phyloP scores from a whole-genome alignment of 1,140 invertebrate species.

The Battus philenor region DNA sequence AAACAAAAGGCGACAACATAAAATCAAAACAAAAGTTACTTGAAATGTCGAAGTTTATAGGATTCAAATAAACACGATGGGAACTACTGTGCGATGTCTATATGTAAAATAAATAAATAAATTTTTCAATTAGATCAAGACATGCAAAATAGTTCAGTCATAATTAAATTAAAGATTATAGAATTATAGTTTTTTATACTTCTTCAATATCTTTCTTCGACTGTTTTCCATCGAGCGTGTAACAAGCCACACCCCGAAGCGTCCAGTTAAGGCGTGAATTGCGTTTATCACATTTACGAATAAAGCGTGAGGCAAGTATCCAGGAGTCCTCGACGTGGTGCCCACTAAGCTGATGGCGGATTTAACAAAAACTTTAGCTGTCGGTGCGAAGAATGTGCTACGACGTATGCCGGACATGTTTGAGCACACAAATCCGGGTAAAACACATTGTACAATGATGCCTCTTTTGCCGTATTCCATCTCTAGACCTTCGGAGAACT shows the following conservation, averaged over 20 bases:
- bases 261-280: constrained; percentile 72
- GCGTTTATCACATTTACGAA: constrained; percentile 77
- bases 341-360: constrained; percentile 87
- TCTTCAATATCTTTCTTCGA: constrained; percentile 42
- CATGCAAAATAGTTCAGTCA: constrained; percentile 1
- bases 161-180: background rate
- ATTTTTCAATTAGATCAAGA: too few species aligned
- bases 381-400: constrained; percentile 87
- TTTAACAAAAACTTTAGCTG: constrained; percentile 85
- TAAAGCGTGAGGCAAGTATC: constrained; percentile 85
- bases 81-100: too few species aligned
- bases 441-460: constrained; percentile 89
- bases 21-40: too few species aligned
- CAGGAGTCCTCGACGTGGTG: constrained; percentile 83
- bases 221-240: constrained; percentile 78
- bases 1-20: too few species aligned
- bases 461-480: constrained; percentile 87
- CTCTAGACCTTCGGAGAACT: constrained; percentile 87
- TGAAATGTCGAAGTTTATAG: too few species aligned
- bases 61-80: too few species aligned
- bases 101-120: too few species aligned
- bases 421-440: constrained; percentile 92
- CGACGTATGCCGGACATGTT: constrained; percentile 94
- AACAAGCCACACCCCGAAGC: constrained; percentile 77
- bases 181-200: constrained; percentile 57